Base-by-base conservation (phyloP, 1,140 invertebrate genomes). In the Drosophila ambigua region DNA sequence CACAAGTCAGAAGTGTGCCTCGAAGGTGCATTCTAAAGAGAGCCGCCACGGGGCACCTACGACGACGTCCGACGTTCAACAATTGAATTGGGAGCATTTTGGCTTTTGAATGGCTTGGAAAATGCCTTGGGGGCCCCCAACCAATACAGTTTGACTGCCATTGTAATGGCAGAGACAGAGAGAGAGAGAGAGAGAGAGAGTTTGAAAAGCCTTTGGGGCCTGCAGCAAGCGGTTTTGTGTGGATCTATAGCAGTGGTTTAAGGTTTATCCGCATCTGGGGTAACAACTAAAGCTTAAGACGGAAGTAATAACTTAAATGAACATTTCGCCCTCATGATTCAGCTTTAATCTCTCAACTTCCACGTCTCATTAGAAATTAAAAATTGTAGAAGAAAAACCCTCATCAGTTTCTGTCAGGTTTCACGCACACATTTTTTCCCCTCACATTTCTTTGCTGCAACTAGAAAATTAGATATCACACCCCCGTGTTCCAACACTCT, bases 31-130 rank as follows among this genome's bases (percentile, higher is more conserved):
- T 87, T 87, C 2, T 78, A 72, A 54, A 41, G 54, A 51, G 35
- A 8, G 28, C 5, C 57, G 49, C 48, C 53, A 48, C 35, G 20
- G 20, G 26, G 31, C 51, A 20, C 41, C 31, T 16, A 16, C 51
- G 48, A 53, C 31, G 43, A 72, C 20, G 20, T 69, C 69, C 55
- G 71, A 78, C 71, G 52, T 82, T 87, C 74, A 88, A 69, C 78
- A 87, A 87, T 87, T 82, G 82, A 88, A 88, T 85, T 87, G 75
- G 53, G 50, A 80, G 54, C 50, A 43, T 24, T 66, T 65, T 44
- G 62, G 58, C 55, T 59, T 67, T 64, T 59, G 57, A 75, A 72
- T 48, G 31, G 53, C 43, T 48, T 39, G 11, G 5, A 46, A 60
- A 75, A 50, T 39, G 72, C 68, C 60, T 65, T 31, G 8, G 8